phyloP scores from a whole-genome alignment of 1,140 invertebrate genomes.

The Drosophila mauritiana region DNA sequence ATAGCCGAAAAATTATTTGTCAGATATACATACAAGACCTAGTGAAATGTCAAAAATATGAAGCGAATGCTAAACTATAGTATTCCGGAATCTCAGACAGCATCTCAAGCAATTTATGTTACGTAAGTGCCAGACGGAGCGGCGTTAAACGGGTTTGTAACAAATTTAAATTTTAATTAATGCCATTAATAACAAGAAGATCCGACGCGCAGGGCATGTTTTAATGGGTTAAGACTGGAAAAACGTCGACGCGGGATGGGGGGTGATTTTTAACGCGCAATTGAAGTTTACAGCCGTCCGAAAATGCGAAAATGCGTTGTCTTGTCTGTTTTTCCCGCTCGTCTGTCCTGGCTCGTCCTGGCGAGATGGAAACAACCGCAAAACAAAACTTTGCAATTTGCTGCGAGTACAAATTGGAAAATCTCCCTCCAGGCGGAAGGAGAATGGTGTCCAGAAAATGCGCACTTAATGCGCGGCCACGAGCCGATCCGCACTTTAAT shows the following conservation, averaged over 20 bases:
- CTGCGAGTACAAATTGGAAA: conserved; percentile 61
- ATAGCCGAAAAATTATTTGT: conserved; percentile 14
- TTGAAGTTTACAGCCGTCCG: conserved; percentile 64
- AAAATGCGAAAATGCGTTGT: conserved; percentile 58
- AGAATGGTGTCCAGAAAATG: conserved; percentile 45
- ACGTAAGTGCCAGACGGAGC: conserved; percentile 21
- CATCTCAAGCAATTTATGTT: conserved; percentile 22
- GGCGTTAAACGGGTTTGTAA: conserved; percentile 62
- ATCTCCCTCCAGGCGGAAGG: conserved; percentile 8
- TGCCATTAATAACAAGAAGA: conserved; percentile 62
- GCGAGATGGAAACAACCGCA: conserved; percentile 31
- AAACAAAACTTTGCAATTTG: conserved; percentile 71
- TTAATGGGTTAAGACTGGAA: conserved; percentile 35
- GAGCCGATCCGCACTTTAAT: conserved; percentile 67
- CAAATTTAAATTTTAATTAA: conserved; percentile 76
- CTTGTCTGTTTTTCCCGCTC: conserved; percentile 20
- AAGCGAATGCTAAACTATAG: conserved; percentile 1
- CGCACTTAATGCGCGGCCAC: conserved; percentile 60
- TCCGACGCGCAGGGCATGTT: conserved; percentile 22
- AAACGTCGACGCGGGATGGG: conserved; percentile 24
- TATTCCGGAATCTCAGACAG: conserved; percentile 21
- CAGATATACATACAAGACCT: conserved; percentile 1
- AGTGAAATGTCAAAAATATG: conserved; percentile 23
- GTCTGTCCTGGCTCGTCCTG: conserved; percentile 9
- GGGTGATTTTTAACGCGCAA: conserved; percentile 64